These are phyloP conservation scores for Myodes glareolus DNA, from an alignment of 2,113 vertebrate genomes.

Conservation along the genomic window DNA sequence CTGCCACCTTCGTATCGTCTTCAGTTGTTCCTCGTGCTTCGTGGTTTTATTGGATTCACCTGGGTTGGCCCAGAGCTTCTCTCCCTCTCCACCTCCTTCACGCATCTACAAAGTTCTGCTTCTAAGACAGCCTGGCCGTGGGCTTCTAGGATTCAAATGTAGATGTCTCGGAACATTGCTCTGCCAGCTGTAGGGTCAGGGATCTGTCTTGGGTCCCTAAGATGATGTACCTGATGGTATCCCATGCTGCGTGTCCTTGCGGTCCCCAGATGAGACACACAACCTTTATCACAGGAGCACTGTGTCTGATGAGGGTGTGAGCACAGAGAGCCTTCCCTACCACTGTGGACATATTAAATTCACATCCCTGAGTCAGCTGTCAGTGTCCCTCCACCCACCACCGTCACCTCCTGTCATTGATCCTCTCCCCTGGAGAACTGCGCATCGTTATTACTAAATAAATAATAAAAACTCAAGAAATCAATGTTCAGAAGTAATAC, in stretches of 20 bases:
- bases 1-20: background rate
- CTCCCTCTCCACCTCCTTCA: too few relatives aligned
- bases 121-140: background rate
- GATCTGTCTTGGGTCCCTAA: background rate
- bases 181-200: background rate
- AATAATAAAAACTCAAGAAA: background rate
- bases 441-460: background rate
- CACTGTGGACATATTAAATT: background rate
- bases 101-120: background rate
- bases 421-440: background rate
- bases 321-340: fast-evolving
- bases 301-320: background rate
- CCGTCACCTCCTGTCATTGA: background rate
- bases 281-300: background rate
- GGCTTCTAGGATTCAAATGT: background rate
- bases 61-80: background rate
- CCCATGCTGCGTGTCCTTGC: background rate
- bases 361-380: fast-evolving
- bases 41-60: background rate
- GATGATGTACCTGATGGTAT: background rate
- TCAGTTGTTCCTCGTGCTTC: background rate
- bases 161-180: background rate
- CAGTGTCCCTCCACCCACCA: background rate
- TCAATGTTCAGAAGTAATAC: background rate
- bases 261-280: background rate